Percentiles rank a stretch among this genome's conserved stretches.
Evolutionary conservation across 2,888 invertebrate genomes (phyloP).

Genomic region (Oscheius onirici): DNA sequence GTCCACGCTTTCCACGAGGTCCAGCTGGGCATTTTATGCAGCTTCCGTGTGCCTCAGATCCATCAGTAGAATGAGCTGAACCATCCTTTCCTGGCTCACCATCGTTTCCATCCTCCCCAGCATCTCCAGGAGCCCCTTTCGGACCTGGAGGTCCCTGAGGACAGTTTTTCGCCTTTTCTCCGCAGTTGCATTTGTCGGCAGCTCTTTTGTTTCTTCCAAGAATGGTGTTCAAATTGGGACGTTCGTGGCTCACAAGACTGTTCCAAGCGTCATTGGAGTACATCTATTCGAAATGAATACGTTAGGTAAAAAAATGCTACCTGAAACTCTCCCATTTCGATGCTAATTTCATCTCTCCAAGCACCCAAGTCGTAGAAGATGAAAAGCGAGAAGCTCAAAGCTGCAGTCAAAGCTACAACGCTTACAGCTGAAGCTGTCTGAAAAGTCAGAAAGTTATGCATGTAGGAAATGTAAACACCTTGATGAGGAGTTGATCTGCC

Average conservation of each 20-base stretch:
- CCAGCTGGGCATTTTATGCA: background rate
- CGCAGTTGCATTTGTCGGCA: constrained; percentile 18
- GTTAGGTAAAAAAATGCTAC: background rate
- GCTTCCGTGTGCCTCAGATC: background rate
- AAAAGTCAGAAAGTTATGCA: background rate
- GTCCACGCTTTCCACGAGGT: background rate
- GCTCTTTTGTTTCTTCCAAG: background rate
- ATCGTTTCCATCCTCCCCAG: constrained; percentile 17
- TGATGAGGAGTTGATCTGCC: constrained; percentile 12
- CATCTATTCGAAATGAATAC: background rate
- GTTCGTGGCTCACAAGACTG: background rate
- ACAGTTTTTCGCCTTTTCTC: background rate
- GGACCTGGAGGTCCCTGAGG: constrained; percentile 11
- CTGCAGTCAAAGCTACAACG: background rate
- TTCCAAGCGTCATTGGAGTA: constrained; percentile 17
- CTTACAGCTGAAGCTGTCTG: background rate
- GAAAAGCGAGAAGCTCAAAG: background rate
- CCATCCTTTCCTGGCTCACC: background rate
- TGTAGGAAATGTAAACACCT: background rate
- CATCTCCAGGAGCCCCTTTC: background rate
- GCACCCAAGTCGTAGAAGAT: constrained; percentile 8
- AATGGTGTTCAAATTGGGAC: background rate
- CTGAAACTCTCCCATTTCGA: constrained; percentile 15
- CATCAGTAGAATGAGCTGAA: too few species aligned
- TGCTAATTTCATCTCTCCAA: background rate